phyloP scores from a whole-genome alignment of 2,888 invertebrate genomes.

The Chydorus sphaericus region DNA sequence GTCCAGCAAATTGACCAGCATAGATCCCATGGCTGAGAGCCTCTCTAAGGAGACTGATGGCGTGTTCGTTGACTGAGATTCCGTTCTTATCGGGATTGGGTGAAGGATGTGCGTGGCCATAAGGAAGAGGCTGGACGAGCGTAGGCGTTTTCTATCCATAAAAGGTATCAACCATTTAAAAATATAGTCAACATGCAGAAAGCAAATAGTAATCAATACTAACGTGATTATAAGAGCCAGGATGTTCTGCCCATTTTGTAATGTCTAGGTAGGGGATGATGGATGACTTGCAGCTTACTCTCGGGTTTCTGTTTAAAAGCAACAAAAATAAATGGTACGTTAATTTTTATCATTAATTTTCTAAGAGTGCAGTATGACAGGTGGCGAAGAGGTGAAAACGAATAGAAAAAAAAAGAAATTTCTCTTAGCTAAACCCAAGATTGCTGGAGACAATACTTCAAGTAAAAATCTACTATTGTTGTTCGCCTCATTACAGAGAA shows the following conservation, averaged over 20 bases:
- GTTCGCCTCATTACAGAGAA: too few species aligned
- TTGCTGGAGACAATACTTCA: too few species aligned
- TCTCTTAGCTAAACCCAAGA: too few species aligned
- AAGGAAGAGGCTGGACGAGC: constrained; percentile 11
- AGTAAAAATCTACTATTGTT: too few species aligned
- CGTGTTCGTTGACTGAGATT: constrained; percentile 1
- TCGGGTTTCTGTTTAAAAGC: constrained; percentile 53
- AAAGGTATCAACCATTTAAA: not conserved
- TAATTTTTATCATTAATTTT: too few species aligned
- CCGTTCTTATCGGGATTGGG: constrained; percentile 3
- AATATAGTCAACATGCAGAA: not conserved
- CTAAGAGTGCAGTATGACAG: too few species aligned
- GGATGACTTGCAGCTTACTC: constrained; percentile 79
- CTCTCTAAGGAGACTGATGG: constrained; percentile 6
- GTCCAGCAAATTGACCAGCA: constrained; percentile 8
- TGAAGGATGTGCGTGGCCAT: not conserved
- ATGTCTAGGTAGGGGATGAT: constrained; percentile 75
- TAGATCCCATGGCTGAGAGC: constrained; percentile 8
- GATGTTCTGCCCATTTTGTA: constrained; percentile 67
- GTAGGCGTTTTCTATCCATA: constrained; percentile 11
- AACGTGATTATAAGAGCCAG: not conserved
- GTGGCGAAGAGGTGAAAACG: too few species aligned
- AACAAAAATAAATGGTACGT: not conserved
- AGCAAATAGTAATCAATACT: too few species aligned
- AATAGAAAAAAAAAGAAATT: not conserved